phyloP scores from a whole-genome alignment of 2,888 invertebrate genomes.

The Nemotelus pantherinus region DNA sequence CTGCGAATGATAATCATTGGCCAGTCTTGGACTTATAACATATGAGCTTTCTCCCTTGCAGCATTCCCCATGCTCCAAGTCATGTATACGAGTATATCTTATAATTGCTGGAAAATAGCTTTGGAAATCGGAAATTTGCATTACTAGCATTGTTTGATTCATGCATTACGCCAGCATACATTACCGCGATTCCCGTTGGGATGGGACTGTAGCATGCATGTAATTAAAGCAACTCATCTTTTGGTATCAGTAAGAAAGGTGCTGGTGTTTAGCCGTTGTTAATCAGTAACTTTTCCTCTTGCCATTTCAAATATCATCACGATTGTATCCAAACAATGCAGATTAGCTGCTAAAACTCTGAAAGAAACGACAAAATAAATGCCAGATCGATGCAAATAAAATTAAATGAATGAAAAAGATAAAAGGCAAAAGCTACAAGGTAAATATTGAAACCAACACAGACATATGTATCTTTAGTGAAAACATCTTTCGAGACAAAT shows the following conservation, averaged over 20 bases:
- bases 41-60: too few species aligned
- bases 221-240: slow-evolving; percentile 47
- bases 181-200: slow-evolving; percentile 37
- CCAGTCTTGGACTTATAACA: too few species aligned
- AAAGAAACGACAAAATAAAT: neutral
- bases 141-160: too few species aligned
- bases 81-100: too few species aligned
- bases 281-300: slow-evolving; percentile 37
- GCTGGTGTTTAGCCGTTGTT: slow-evolving; percentile 44
- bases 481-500: slow-evolving; percentile 4
- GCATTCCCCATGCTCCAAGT: too few species aligned
- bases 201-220: slow-evolving; percentile 49
- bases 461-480: slow-evolving; percentile 18
- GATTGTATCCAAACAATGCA: neutral
- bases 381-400: neutral
- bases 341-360: neutral
- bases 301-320: slow-evolving; percentile 37
- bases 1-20: too few species aligned
- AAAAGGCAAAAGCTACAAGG: slow-evolving; percentile 18
- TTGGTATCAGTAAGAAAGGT: slow-evolving; percentile 45
- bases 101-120: too few species aligned
- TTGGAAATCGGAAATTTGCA: too few species aligned
- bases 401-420: slow-evolving; percentile 10
- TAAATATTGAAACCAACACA: slow-evolving; percentile 33
- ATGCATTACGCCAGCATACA: neutral